phyloP scores from a whole-genome alignment of 2,113 vertebrate species.

The Plotosus lineatus region DNA sequence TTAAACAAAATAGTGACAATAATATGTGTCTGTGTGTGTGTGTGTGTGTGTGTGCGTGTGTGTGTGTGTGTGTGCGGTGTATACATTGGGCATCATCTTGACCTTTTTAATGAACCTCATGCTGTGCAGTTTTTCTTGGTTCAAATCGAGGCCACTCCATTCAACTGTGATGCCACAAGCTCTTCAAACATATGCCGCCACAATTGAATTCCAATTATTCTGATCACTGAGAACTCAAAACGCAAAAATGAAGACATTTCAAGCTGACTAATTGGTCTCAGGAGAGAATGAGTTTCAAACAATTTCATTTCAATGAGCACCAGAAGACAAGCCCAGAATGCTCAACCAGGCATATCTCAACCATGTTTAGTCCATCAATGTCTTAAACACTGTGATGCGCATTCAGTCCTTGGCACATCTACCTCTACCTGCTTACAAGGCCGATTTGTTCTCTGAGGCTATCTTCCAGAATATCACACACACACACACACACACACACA shows the following conservation, averaged over 20 bases:
- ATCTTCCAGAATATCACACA: slow-evolving; percentile 30
- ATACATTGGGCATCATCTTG: slow-evolving; percentile 61
- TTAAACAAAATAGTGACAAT: slow-evolving; percentile 8
- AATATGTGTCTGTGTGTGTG: slow-evolving; percentile 30
- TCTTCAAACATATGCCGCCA: slow-evolving; percentile 73
- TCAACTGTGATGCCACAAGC: slow-evolving; percentile 69
- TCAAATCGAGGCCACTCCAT: background rate
- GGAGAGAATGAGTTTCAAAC: slow-evolving; percentile 54
- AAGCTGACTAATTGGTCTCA: slow-evolving; percentile 84
- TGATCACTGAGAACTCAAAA: slow-evolving; percentile 79
- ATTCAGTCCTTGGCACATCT: slow-evolving; percentile 7
- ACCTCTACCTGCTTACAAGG: slow-evolving; percentile 39
- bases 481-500: slow-evolving; percentile 12
- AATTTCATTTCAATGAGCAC: slow-evolving; percentile 16
- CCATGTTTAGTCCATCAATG: background rate
- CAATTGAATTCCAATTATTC: slow-evolving; percentile 89
- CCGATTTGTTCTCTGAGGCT: slow-evolving; percentile 51
- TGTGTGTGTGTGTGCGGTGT: slow-evolving; percentile 42
- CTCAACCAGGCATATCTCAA: slow-evolving; percentile 32
- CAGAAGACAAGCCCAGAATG: background rate
- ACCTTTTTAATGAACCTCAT: slow-evolving; percentile 70
- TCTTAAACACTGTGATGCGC: slow-evolving; percentile 3
- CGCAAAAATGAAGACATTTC: slow-evolving; percentile 84
- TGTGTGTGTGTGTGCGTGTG: slow-evolving; percentile 38
- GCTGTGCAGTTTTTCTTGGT: slow-evolving; percentile 71